Evolutionary conservation across 1,140 invertebrate species (phyloP).

Genomic region (Melipona quadrifasciata): DNA sequence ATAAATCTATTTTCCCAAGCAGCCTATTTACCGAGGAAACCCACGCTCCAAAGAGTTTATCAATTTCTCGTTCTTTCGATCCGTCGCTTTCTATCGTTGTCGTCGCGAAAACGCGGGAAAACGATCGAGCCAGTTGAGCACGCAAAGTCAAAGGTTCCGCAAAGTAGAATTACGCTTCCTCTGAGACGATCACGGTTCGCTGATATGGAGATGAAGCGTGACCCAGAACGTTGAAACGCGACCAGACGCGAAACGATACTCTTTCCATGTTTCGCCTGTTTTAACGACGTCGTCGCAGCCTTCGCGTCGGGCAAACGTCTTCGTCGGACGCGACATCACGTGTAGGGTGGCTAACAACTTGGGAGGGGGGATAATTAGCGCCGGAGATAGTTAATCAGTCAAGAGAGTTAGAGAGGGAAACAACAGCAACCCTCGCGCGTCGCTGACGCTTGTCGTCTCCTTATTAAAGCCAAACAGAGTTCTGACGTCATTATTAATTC

Average conservation of each 20-base stretch:
- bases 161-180: conserved; percentile 11
- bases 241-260: conserved; percentile 11
- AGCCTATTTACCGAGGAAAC: background rate
- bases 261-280: conserved; percentile 64
- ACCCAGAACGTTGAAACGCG: conserved; percentile 33
- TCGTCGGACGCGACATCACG: conserved; percentile 66
- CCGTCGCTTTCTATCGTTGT: background rate
- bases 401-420: conserved; percentile 53
- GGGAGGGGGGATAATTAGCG: conserved; percentile 74
- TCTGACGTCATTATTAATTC: conserved; percentile 63
- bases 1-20: conserved; percentile 1
- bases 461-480: conserved; percentile 72
- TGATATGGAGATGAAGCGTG: conserved; percentile 22
- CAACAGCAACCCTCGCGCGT: conserved; percentile 62
- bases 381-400: conserved; percentile 78
- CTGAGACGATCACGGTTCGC: background rate
- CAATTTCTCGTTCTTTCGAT: conserved; percentile 4
- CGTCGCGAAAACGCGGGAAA: conserved; percentile 39
- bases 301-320: conserved; percentile 35
- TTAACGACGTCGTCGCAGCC: conserved; percentile 63
- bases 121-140: conserved; percentile 8
- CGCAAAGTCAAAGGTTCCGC: background rate
- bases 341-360: conserved; percentile 71
- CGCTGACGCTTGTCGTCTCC: conserved; percentile 73
- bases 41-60: background rate